A percentile compares a stretch with the other conserved stretches of the same genome.
phyloP scores from a whole-genome alignment of 2,888 invertebrate genomes.

The Pachliopta kotzebuea region DNA sequence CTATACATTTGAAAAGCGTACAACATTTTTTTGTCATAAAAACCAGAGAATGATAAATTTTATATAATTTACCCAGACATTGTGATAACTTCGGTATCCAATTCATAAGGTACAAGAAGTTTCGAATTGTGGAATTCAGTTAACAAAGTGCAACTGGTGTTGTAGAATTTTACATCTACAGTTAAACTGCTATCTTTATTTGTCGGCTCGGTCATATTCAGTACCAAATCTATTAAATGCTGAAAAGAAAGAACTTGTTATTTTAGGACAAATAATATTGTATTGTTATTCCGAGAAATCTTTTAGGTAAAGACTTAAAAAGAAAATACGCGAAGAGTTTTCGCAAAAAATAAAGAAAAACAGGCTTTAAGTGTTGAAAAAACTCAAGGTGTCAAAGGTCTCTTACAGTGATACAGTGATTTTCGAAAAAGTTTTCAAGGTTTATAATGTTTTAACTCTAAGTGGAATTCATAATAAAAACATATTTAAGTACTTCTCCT shows the following conservation, averaged over 20 bases:
- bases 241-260: constrained; percentile 35
- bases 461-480: too few species aligned
- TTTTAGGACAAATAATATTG: not conserved
- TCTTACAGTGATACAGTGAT: too few species aligned
- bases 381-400: too few species aligned
- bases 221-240: constrained; percentile 38
- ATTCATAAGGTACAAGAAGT: constrained; percentile 33
- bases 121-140: not conserved
- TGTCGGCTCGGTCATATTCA: constrained; percentile 42
- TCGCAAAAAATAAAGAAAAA: too few species aligned
- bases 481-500: not conserved
- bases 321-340: not conserved
- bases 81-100: constrained; percentile 35
- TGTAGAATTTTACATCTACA: constrained; percentile 37
- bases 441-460: too few species aligned
- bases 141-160: constrained; percentile 37
- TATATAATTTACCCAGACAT: constrained; percentile 40
- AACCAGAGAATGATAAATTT: too few species aligned
- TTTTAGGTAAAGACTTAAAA: not conserved
- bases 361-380: too few species aligned
- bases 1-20: not conserved
- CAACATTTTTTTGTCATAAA: too few species aligned
- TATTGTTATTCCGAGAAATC: not conserved
- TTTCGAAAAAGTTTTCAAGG: too few species aligned
- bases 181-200: constrained; percentile 35